Conservation (phyloP, 2,797 vertebrate genomes). For the Eupleurogrammus muticus region DNA sequence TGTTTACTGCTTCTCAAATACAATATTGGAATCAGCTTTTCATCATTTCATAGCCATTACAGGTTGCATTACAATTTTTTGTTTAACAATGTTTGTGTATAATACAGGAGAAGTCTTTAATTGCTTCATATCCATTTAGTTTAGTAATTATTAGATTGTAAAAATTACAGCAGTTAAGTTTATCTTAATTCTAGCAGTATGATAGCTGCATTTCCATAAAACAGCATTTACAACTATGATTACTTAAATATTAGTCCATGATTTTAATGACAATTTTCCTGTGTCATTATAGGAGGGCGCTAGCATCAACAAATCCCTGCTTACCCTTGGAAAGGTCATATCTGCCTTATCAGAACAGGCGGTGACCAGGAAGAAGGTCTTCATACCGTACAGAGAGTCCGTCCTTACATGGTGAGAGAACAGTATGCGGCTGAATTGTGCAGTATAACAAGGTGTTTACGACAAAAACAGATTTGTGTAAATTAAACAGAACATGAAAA, state of each 20-base stretch:
- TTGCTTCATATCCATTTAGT: not conserved
- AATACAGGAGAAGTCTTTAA: not conserved
- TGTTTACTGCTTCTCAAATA: not conserved
- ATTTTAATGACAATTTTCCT: not conserved
- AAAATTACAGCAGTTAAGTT: not conserved
- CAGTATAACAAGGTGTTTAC: not conserved
- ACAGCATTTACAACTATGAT: not conserved
- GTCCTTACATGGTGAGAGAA: slow-evolving; percentile 93
- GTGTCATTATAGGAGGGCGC: slow-evolving; percentile 88
- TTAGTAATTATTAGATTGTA: not conserved
- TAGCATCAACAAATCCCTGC: slow-evolving; percentile 96
- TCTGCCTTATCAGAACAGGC: slow-evolving; percentile 92
- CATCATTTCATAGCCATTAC: not conserved
- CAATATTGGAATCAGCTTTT: not conserved
- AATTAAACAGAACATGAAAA: not conserved
- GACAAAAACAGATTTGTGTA: not conserved
- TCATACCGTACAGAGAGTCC: slow-evolving; percentile 95
- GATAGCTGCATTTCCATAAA: not conserved
- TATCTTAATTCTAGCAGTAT: not conserved
- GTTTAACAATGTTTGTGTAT: not conserved
- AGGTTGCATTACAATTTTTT: not conserved
- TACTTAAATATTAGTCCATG: not conserved
- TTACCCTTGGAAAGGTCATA: slow-evolving; percentile 96
- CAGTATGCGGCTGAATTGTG: not conserved
- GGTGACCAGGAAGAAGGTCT: slow-evolving; percentile 86